Evolutionary conservation across 2,113 vertebrate species (phyloP).

Genomic region (Nibea albiflora): DNA sequence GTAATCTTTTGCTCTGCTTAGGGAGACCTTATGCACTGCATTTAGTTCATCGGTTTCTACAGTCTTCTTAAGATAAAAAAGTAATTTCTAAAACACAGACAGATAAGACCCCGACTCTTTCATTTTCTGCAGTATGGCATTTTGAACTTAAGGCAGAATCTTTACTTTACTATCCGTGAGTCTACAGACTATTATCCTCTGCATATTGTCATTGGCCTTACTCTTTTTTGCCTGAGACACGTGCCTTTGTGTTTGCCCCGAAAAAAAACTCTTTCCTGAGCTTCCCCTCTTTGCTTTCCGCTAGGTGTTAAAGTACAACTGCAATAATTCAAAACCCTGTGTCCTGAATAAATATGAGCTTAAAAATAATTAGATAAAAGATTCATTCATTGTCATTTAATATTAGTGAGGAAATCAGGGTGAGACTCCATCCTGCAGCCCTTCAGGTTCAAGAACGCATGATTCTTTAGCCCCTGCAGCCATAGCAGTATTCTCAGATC

Average conservation of each 20-base stretch:
- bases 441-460: constrained; percentile 57
- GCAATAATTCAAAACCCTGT: constrained; percentile 47
- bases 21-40: constrained; percentile 73
- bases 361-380: constrained; percentile 37
- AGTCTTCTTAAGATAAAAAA: constrained; percentile 73
- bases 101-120: constrained; percentile 70
- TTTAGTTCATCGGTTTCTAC: constrained; percentile 76
- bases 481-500: constrained; percentile 72
- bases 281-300: background rate
- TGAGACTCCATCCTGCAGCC: constrained; percentile 53
- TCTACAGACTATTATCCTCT: constrained; percentile 35
- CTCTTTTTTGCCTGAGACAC: constrained; percentile 29
- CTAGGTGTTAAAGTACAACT: constrained; percentile 5
- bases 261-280: background rate
- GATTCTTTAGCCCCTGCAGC: constrained; percentile 71
- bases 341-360: constrained; percentile 44
- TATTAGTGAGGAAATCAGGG: constrained; percentile 50
- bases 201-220: constrained; percentile 21
- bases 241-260: constrained; percentile 3
- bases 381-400: constrained; percentile 65
- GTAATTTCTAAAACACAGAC: constrained; percentile 72
- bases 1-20: constrained; percentile 77
- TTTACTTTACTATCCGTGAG: constrained; percentile 48
- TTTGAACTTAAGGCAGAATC: constrained; percentile 67
- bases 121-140: constrained; percentile 67